Evolutionary conservation across 2,113 vertebrate species (phyloP).

Genomic region (Tragelaphus scriptus): DNA sequence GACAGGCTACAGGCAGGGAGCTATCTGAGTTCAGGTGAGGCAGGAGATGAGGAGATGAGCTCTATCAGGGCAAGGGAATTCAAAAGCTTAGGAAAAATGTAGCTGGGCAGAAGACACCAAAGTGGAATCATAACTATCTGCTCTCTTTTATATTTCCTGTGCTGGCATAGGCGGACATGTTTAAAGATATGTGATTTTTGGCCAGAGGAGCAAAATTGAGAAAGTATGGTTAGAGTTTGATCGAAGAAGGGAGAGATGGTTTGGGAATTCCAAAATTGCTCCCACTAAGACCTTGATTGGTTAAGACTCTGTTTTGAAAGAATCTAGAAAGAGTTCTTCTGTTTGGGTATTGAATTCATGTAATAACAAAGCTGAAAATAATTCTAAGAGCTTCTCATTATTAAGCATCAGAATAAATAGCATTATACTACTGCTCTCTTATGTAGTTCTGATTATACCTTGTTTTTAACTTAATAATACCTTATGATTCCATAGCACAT

Average conservation of each 20-base stretch:
- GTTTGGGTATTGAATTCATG: not conserved
- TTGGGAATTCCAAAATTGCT: not conserved
- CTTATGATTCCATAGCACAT: conserved; percentile 23
- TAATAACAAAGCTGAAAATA: conserved; percentile 4
- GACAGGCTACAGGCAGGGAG: not conserved
- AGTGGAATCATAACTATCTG: not conserved
- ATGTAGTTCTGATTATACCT: conserved; percentile 44
- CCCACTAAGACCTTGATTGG: not conserved
- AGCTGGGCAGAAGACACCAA: not conserved
- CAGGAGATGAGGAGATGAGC: not conserved
- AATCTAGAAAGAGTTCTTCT: not conserved
- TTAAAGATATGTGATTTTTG: not conserved
- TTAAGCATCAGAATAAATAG: conserved; percentile 37
- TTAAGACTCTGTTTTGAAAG: not conserved
- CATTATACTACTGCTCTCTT: not conserved
- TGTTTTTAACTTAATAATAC: conserved; percentile 62
- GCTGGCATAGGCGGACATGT: not conserved
- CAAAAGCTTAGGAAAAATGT: not conserved
- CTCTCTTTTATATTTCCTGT: not conserved
- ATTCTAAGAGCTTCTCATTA: conserved; percentile 1
- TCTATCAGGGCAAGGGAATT: not conserved
- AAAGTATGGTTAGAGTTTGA: not conserved
- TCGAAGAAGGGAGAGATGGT: not conserved
- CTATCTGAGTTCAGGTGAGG: not conserved
- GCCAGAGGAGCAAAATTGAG: not conserved